Base-by-base conservation (phyloP, 2,113 vertebrate species). In the Seriola dumerili region DNA sequence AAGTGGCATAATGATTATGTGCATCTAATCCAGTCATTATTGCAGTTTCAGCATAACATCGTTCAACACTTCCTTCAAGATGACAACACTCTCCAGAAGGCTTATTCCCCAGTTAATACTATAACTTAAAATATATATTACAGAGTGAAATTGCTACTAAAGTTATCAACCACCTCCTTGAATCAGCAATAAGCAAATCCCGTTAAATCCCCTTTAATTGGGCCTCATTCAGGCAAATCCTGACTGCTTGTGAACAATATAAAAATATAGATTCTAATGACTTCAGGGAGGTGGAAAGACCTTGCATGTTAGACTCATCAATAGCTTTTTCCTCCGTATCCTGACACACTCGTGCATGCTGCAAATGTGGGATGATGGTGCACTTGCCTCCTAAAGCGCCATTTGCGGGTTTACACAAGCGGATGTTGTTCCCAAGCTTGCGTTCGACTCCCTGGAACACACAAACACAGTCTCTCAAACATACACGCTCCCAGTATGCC, bases 201-300 rank as follows among this genome's bases (percentile, higher is more conserved):
- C 61, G 86, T 87, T 89, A 91, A 94, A 90, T 88, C 86, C 80
- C 69, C 80, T 83, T 89, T 94, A 93, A 89, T 77, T 89, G 52
- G 77, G 17, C 81, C 90, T 84, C 76, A 87, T 91, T 92, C 76
- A 89, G 78, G 80, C 86, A 88, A 89, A 88, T 90, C 91, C 89
- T 87, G 75, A 90, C 78, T 84, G 74, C 87, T 87, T 85, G 84
- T 79, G 89, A 89, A 90, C 87, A 93, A 87, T 91, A 80, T 76
- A 83, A 83, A 57, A 89, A 86, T 85, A 88, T 87, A 89, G 81
- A 84, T 86, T 77, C 32, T 89, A 77, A 89, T 85, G 74, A 75
- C 81, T 84, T 80, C 40, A 58, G 71, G 54, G 85, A 75, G 83
- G 52, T 72, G 66, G 80, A 81, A 76, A 72, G 52, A 74, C 69